Percentiles rank a stretch among this genome's conserved stretches.
These are phyloP conservation scores for Ypsolopha scabrella DNA, from an alignment of 2,888 invertebrate species.

Conservation along the genomic window DNA sequence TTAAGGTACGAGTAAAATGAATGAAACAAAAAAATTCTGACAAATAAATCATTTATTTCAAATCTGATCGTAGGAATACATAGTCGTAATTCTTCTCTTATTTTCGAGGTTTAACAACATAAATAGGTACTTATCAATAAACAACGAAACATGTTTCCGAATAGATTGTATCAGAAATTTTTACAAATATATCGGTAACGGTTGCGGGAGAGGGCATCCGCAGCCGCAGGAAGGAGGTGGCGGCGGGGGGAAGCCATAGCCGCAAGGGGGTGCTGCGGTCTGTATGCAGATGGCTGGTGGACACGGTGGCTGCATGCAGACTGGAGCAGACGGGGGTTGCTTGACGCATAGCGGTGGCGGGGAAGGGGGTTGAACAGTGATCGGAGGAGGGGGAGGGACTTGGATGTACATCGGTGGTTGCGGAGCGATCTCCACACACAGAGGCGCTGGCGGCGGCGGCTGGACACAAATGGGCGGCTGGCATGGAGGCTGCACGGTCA, in stretches of 20 bases:
- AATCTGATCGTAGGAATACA: too few relatives aligned
- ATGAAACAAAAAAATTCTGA: too few relatives aligned
- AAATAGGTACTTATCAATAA: too few relatives aligned
- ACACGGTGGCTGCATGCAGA: slow-evolving; percentile 45
- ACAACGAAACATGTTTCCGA: too few relatives aligned
- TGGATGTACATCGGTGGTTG: slow-evolving; percentile 27
- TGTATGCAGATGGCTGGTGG: slow-evolving; percentile 44
- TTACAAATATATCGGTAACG: background rate
- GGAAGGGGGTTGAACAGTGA: slow-evolving; percentile 43
- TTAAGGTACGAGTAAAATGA: too few relatives aligned
- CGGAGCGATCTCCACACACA: slow-evolving; percentile 10
- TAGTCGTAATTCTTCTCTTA: too few relatives aligned
- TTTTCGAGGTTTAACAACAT: too few relatives aligned
- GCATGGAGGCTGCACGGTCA: slow-evolving; percentile 47
- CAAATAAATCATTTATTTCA: too few relatives aligned
- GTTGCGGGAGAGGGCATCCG: slow-evolving; percentile 26
- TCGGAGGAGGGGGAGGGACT: slow-evolving; percentile 4
- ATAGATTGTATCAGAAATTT: background rate
- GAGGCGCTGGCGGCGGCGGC: slow-evolving; percentile 26
- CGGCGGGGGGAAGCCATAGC: slow-evolving; percentile 27
- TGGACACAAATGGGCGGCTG: slow-evolving; percentile 42
- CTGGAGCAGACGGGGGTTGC: slow-evolving; percentile 40
- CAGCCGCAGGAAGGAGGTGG: slow-evolving; percentile 37
- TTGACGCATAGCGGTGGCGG: slow-evolving; percentile 44
- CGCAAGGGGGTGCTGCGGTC: slow-evolving; percentile 37